These are phyloP conservation scores for Cyanoramphus novaezelandiae DNA, from an alignment of 2,113 vertebrate species.

Conservation along the genomic window DNA sequence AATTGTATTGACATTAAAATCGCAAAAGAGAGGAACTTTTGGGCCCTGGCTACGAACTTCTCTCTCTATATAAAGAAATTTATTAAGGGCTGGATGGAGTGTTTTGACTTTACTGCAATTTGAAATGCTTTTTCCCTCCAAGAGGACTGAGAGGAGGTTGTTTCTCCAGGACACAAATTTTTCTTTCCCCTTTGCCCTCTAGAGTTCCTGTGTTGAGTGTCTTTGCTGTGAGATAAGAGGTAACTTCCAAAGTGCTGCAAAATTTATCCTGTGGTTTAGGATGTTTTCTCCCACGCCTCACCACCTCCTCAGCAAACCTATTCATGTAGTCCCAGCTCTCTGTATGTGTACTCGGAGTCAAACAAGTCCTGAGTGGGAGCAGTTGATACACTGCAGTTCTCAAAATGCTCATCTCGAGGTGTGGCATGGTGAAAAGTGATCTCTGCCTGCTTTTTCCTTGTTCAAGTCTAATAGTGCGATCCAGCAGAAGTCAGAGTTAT, in stretches of 20 bases:
- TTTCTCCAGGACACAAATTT: neutral
- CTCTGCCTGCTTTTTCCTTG: neutral
- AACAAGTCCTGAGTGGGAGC: neutral
- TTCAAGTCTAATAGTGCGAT: neutral
- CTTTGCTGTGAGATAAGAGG: neutral
- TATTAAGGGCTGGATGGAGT: neutral
- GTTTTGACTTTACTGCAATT: neutral
- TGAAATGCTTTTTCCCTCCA: neutral
- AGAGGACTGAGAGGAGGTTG: neutral
- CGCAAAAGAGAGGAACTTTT: neutral
- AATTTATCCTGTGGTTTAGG: neutral
- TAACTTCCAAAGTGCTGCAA: neutral
- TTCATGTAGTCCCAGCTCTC: neutral
- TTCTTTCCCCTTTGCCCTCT: neutral
- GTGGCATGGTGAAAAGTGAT: neutral
- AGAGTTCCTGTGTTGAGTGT: neutral
- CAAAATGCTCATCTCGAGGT: neutral
- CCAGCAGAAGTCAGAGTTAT: neutral
- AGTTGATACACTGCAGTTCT: neutral
- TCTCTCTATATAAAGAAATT: neutral
- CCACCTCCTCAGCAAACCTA: neutral
- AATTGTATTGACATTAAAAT: neutral
- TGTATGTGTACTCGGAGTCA: neutral
- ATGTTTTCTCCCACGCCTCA: neutral
- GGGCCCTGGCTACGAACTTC: neutral